A percentile compares a stretch with the other conserved stretches of the same genome.
These are phyloP conservation scores for Athene noctua DNA, from an alignment of 2,113 vertebrate genomes.

Conservation along the genomic window DNA sequence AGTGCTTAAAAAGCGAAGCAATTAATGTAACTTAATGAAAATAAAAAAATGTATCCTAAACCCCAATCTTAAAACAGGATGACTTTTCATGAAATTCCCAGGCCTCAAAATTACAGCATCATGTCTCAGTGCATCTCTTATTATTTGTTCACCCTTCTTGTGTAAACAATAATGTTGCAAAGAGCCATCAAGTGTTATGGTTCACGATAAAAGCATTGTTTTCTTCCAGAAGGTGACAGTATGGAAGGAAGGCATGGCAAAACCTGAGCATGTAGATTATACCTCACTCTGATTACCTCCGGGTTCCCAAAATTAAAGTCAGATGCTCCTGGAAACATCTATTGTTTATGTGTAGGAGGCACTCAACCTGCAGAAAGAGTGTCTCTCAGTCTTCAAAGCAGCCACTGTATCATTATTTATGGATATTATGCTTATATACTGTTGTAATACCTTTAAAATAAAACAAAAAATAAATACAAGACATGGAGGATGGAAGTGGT, in stretches of 20 bases:
- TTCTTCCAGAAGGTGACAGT: neutral
- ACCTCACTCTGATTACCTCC: neutral
- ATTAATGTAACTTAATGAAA: neutral
- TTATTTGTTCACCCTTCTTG: neutral
- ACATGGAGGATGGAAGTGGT: neutral
- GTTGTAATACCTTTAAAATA: neutral
- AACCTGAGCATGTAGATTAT: neutral
- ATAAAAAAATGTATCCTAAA: neutral
- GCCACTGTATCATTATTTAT: neutral
- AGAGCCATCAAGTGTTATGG: neutral
- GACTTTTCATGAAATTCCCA: neutral
- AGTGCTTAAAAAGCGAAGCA: neutral
- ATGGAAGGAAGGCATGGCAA: neutral
- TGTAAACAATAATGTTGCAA: neutral
- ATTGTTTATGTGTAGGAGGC: neutral
- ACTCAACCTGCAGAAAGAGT: neutral
- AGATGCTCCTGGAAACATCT: neutral
- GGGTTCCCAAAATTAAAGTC: neutral
- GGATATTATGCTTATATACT: neutral
- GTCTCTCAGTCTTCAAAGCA: neutral
- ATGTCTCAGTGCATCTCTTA: neutral
- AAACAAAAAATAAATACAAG: neutral
- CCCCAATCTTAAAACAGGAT: neutral
- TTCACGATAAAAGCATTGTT: neutral
- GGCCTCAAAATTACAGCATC: neutral